A percentile compares a stretch with the other conserved stretches of the same genome.
These are phyloP conservation scores for Ceratotherium simum DNA, from an alignment of 2,113 vertebrate species.

Conservation along the genomic window DNA sequence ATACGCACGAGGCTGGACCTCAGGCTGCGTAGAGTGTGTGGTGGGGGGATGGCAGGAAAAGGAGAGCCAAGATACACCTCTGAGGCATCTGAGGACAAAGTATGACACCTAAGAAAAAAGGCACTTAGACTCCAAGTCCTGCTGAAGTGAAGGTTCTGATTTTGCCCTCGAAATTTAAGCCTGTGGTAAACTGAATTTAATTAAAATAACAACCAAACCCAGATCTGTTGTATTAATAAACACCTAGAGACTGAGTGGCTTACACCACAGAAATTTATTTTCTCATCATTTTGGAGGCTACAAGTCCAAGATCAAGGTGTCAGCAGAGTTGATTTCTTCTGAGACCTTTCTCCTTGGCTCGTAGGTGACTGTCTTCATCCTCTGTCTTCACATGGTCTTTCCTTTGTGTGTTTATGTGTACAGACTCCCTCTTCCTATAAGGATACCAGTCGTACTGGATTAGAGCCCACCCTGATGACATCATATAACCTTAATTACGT, in stretches of 20 bases:
- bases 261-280: not conserved
- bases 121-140: not conserved
- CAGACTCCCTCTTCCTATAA: not conserved
- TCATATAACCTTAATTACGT: not conserved
- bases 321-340: not conserved
- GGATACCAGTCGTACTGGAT: not conserved
- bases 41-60: not conserved
- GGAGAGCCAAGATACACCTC: not conserved
- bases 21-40: too few relatives aligned
- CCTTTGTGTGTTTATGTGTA: not conserved
- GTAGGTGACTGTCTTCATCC: fast-evolving
- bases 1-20: not conserved
- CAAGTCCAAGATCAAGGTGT: not conserved
- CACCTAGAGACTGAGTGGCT: not conserved
- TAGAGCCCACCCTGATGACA: not conserved
- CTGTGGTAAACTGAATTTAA: not conserved
- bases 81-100: not conserved
- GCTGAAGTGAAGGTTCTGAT: not conserved
- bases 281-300: not conserved
- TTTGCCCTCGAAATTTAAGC: not conserved
- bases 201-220: not conserved
- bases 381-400: not conserved
- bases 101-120: not conserved
- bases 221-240: not conserved
- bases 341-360: not conserved